A percentile compares a stretch with the other conserved stretches of the same genome.
These are phyloP conservation scores for Hemaris fuciformis DNA, from an alignment of 2,888 invertebrate species.

Conservation along the genomic window DNA sequence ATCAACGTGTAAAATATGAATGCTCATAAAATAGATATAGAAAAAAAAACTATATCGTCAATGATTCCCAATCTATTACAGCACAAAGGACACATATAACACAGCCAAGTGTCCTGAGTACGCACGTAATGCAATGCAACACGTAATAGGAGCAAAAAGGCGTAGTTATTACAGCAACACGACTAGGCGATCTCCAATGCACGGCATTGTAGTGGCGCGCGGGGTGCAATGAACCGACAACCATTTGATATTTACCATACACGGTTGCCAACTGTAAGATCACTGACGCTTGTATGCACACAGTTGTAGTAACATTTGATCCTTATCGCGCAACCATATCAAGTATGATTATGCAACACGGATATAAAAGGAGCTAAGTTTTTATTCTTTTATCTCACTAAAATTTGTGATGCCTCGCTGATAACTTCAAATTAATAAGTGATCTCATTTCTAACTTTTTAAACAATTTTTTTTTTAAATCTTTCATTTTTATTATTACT, in stretches of 20 bases:
- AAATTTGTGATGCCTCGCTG: too few relatives aligned
- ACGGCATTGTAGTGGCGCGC: neutral
- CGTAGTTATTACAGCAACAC: neutral
- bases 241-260: slow-evolving; percentile 14
- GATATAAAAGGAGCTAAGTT: neutral
- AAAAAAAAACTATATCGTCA: too few relatives aligned
- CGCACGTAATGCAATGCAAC: neutral
- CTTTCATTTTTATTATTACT: too few relatives aligned
- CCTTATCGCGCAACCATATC: neutral
- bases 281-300: neutral
- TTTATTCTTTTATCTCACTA: too few relatives aligned
- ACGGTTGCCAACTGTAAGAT: neutral
- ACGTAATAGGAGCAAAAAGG: neutral
- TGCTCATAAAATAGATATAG: too few relatives aligned
- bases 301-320: neutral
- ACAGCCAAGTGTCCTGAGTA: neutral
- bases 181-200: neutral
- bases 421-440: too few relatives aligned
- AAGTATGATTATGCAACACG: neutral
- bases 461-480: too few relatives aligned
- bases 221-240: slow-evolving; percentile 10
- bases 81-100: neutral
- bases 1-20: too few relatives aligned
- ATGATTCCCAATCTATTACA: too few relatives aligned
- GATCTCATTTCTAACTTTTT: too few relatives aligned